Evolutionary conservation across 2,113 vertebrate genomes (phyloP).

Genomic region (Callithrix jacchus): DNA sequence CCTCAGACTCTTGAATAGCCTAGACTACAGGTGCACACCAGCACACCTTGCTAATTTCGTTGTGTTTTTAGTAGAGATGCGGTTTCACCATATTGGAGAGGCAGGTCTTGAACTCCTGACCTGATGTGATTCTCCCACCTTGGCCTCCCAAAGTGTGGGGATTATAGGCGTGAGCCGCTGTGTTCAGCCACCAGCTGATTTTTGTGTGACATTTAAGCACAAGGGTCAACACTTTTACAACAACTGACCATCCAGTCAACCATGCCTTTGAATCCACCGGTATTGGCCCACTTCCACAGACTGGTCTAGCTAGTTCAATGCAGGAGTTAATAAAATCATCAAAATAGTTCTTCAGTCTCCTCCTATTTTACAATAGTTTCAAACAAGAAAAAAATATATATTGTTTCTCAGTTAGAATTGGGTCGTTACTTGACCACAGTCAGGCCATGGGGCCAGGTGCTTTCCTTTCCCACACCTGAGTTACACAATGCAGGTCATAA

Average conservation of each 20-base stretch:
- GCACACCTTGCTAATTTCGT: too few species aligned
- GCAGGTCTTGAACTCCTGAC: too few species aligned
- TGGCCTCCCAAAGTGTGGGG: too few species aligned
- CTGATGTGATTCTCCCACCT: too few species aligned
- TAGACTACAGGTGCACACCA: too few species aligned
- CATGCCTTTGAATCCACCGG: neutral
- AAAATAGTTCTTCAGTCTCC: neutral
- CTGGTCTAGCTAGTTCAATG: neutral
- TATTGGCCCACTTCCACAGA: neutral
- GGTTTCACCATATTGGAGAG: too few species aligned
- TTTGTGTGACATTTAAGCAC: neutral
- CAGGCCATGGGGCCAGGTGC: rapidly evolving
- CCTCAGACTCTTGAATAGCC: too few species aligned
- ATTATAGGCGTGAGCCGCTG: too few species aligned
- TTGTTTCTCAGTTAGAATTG: neutral
- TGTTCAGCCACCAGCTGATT: neutral
- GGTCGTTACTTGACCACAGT: neutral
- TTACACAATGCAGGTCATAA: neutral
- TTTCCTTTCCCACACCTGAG: neutral
- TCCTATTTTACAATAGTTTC: neutral
- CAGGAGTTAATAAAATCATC: neutral
- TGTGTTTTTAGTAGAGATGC: too few species aligned
- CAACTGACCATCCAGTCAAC: neutral
- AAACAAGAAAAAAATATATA: neutral
- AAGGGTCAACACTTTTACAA: neutral